A percentile compares a stretch with the other conserved stretches of the same genome.
phyloP scores from a whole-genome alignment of 2,113 vertebrate genomes.

The Cynoglossus semilaevis region DNA sequence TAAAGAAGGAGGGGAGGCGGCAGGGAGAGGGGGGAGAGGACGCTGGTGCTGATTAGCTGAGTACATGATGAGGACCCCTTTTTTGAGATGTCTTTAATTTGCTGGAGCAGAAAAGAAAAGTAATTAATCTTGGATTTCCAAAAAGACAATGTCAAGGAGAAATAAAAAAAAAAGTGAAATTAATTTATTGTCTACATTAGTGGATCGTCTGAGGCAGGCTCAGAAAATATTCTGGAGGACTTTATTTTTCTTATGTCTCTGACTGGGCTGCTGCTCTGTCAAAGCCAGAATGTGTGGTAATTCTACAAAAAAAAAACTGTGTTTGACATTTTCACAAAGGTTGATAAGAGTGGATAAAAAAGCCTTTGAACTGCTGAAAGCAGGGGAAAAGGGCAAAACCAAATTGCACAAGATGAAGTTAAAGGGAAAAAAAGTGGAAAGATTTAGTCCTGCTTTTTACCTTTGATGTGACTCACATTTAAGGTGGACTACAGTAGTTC shows the following conservation, averaged over 20 bases:
- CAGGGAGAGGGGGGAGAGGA: conserved; percentile 7
- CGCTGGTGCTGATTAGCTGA: conserved; percentile 58
- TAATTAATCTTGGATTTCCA: conserved; percentile 63
- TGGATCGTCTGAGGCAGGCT: conserved; percentile 36
- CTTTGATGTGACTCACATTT: neutral
- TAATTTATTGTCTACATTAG: conserved; percentile 38
- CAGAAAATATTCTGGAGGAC: conserved; percentile 1
- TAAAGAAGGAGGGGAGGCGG: conserved; percentile 31
- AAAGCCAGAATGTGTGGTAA: conserved; percentile 7
- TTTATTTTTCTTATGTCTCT: neutral
- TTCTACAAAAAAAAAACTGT: conserved; percentile 27
- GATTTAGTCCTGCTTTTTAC: conserved; percentile 18
- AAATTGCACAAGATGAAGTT: conserved; percentile 32
- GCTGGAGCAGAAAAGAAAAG: conserved; percentile 48
- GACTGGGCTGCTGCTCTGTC: neutral
- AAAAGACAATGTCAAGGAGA: conserved; percentile 36
- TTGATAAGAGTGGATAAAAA: conserved; percentile 38
- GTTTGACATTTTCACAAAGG: conserved; percentile 53
- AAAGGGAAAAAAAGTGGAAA: conserved; percentile 22
- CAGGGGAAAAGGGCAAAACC: conserved; percentile 7
- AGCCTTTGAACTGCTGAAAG: conserved; percentile 32
- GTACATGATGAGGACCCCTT: conserved; percentile 39
- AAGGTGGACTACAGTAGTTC: conserved; percentile 1
- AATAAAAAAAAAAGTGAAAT: conserved; percentile 46
- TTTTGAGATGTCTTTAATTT: conserved; percentile 62